phyloP scores from a whole-genome alignment of 1,140 invertebrate genomes.

The Anastrepha obliqua region DNA sequence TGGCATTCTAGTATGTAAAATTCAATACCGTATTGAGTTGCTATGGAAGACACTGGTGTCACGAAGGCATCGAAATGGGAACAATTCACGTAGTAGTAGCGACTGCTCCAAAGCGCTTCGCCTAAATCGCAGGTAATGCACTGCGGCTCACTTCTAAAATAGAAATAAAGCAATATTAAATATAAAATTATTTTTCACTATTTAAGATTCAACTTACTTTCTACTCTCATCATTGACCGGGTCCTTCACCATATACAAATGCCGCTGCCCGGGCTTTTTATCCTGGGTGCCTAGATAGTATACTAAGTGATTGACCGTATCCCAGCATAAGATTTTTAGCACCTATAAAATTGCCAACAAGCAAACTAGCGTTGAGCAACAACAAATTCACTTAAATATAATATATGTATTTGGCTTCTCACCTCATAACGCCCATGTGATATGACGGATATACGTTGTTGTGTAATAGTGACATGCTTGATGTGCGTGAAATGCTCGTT shows the following conservation, averaged over 20 bases:
- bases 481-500: conserved; percentile 91
- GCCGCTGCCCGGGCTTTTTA: conserved; percentile 87
- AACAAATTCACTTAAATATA: too few relatives aligned
- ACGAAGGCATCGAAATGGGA: conserved; percentile 86
- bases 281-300: conserved; percentile 89
- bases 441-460: conserved; percentile 88
- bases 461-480: conserved; percentile 88
- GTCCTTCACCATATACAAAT: conserved; percentile 88
- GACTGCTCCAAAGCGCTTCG: conserved; percentile 82
- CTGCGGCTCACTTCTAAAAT: conserved; percentile 78
- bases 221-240: conserved; percentile 82
- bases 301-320: conserved; percentile 87
- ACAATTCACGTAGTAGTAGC: conserved; percentile 86
- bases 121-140: conserved; percentile 88
- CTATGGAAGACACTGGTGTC: conserved; percentile 74
- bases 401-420: conserved; percentile 57
- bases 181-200: too few relatives aligned
- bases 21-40: conserved; percentile 76
- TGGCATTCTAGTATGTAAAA: conserved; percentile 87
- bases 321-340: conserved; percentile 89
- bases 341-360: conserved; percentile 70
- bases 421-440: conserved; percentile 93
- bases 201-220: conserved; percentile 69
- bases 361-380: too few relatives aligned
- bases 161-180: background rate